Base-by-base conservation (phyloP, 2,888 invertebrate genomes). In the Metellina segmentata region DNA sequence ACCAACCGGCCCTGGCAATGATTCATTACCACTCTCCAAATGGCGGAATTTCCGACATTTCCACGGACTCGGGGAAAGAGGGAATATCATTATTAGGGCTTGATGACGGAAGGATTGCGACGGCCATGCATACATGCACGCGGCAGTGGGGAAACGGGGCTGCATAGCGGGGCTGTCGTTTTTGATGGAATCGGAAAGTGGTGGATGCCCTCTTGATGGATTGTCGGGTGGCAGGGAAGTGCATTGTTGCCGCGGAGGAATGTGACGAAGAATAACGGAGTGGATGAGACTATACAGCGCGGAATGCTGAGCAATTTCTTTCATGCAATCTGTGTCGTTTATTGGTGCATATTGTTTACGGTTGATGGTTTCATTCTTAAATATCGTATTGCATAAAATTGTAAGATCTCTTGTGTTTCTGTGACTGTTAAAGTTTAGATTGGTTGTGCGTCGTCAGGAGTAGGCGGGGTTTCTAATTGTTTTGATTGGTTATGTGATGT, bases 31-130 rank as follows among this genome's bases (percentile, higher is more conserved):
- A 13, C 70, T 13, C 70, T 51, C 20, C 69, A 70, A 69, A 78
- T 70, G 87, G 75, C 53, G 53, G 85, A 75, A 85, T 74, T 20
- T 72, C 70, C 34, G 34, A 34, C 34, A 34, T 34, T 34, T 34
- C 34, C 34, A 34, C 34, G 34, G 81, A 53, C 86, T 19, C 61
- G 13, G 34, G 34, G 19, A 53, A 52, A 78, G 82, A 89, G 82
- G 77, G 89, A 89, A 89, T 82, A 89, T 89, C 89, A 82, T 89
- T 82, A 89, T 81, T 77, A 70, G 51, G 8, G 75, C 49, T 16
- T 71, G 82, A 61, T 82, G 82, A 82, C 52, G 82, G 70, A 48
- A 82, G 49, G 51, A 72, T 51, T 13, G n/a, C 13, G 13, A 13
- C 48, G 61, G 6, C 61, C 61, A 34, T 52, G 81, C 34, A 34